Percentiles rank a stretch among this genome's conserved stretches.
phyloP scores from a whole-genome alignment of 2,888 invertebrate species.

The Sarcophaga variegata region DNA sequence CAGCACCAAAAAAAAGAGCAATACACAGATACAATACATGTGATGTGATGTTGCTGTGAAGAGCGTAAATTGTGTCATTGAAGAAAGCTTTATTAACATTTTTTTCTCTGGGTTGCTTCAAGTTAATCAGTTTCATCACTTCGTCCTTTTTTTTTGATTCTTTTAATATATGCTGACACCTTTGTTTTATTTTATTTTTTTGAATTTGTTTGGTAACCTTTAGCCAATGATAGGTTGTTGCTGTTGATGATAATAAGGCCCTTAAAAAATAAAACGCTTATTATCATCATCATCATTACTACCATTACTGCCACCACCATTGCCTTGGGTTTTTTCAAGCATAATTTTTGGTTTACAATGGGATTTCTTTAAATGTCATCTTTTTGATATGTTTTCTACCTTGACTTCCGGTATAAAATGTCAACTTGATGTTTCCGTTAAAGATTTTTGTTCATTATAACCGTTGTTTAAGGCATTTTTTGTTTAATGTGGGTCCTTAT shows the following conservation, averaged over 20 bases:
- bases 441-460: constrained; percentile 9
- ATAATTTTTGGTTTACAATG: constrained; percentile 55
- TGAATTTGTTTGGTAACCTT: background rate
- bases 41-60: too few relatives aligned
- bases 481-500: constrained; percentile 34
- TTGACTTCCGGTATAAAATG: constrained; percentile 77
- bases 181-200: background rate
- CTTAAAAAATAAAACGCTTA: background rate
- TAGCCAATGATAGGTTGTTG: background rate
- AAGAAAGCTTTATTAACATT: too few relatives aligned
- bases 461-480: background rate
- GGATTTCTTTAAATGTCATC: constrained; percentile 65
- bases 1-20: too few relatives aligned
- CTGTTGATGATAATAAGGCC: constrained; percentile 37
- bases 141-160: background rate
- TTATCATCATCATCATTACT: constrained; percentile 34
- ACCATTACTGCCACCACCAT: background rate
- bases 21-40: too few relatives aligned
- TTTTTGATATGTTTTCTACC: constrained; percentile 51
- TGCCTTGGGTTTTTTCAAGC: constrained; percentile 20
- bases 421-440: constrained; percentile 80
- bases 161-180: background rate
- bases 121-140: background rate
- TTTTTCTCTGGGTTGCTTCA: background rate
- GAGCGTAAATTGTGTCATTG: too few relatives aligned